Percentiles rank a stretch among this genome's conserved stretches.
These are phyloP conservation scores for Penaeus monodon DNA, from an alignment of 2,888 invertebrate species.

Conservation along the genomic window DNA sequence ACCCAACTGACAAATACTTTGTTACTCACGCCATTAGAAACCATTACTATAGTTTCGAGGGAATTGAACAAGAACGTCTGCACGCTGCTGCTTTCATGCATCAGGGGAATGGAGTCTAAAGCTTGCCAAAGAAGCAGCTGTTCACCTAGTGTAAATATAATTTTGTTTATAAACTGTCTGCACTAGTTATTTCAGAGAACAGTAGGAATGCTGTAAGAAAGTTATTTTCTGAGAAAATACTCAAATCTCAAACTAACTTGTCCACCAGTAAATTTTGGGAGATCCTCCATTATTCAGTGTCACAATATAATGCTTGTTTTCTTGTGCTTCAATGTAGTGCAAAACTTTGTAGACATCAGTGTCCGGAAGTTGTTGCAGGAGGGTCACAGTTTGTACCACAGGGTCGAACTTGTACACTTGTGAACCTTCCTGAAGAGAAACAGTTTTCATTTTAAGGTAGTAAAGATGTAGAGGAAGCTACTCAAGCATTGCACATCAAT, in stretches of 20 bases:
- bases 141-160: neutral
- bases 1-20: neutral
- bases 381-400: neutral
- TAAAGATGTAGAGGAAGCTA: neutral
- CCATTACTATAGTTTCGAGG: slow-evolving; percentile 5
- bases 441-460: neutral
- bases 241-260: slow-evolving; percentile 5
- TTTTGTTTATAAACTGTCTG: neutral
- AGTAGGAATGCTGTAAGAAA: neutral
- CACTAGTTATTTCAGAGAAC: neutral
- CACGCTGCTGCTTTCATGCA: slow-evolving; percentile 7
- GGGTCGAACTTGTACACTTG: slow-evolving; percentile 40
- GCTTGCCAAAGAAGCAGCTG: slow-evolving; percentile 24
- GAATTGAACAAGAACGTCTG: slow-evolving; percentile 18
- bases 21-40: neutral
- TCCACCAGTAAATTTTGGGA: slow-evolving; percentile 28
- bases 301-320: slow-evolving; percentile 33
- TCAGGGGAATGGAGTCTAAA: slow-evolving; percentile 27
- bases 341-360: slow-evolving; percentile 6
- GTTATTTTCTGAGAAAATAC: neutral
- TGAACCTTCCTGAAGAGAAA: slow-evolving; percentile 15
- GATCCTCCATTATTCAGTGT: neutral
- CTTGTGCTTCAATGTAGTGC: slow-evolving; percentile 33
- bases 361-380: slow-evolving; percentile 35
- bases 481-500: no score